These are phyloP conservation scores for Campoplex capitator DNA, from an alignment of 2,888 invertebrate genomes.

Conservation along the genomic window DNA sequence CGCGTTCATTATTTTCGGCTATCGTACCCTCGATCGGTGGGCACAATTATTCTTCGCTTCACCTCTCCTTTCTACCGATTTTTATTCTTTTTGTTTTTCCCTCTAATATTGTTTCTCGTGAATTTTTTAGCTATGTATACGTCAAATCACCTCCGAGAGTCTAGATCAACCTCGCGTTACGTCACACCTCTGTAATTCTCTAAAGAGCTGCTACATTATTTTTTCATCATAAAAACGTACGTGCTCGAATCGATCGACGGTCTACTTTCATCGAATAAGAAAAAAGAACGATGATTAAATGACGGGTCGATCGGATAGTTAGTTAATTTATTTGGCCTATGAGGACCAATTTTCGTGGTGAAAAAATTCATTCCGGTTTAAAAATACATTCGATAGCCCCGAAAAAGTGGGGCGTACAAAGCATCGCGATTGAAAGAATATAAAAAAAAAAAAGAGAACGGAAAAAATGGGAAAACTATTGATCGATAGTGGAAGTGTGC, in stretches of 20 bases:
- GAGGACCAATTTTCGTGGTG: background rate
- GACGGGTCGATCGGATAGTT: background rate
- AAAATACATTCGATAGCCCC: background rate
- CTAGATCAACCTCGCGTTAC: background rate
- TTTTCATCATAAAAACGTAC: background rate
- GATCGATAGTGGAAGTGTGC: slow-evolving; percentile 47
- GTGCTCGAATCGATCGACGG: background rate
- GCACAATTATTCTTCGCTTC: background rate
- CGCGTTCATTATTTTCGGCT: slow-evolving; percentile 29
- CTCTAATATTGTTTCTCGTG: slow-evolving; percentile 7
- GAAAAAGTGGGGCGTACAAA: background rate
- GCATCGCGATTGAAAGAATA: slow-evolving; percentile 6
- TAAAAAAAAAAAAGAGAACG: background rate
- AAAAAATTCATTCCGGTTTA: background rate
- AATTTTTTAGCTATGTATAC: background rate
- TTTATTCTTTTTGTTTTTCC: background rate
- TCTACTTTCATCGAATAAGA: background rate
- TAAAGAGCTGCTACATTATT: background rate
- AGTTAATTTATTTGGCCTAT: background rate
- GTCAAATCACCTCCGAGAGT: background rate
- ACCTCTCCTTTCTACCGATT: background rate
- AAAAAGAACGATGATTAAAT: background rate
- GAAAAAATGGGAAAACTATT: background rate
- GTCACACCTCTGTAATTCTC: background rate
- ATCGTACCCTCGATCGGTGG: slow-evolving; percentile 16